These are phyloP conservation scores for Blera fallax DNA, from an alignment of 2,888 invertebrate species.

Conservation along the genomic window DNA sequence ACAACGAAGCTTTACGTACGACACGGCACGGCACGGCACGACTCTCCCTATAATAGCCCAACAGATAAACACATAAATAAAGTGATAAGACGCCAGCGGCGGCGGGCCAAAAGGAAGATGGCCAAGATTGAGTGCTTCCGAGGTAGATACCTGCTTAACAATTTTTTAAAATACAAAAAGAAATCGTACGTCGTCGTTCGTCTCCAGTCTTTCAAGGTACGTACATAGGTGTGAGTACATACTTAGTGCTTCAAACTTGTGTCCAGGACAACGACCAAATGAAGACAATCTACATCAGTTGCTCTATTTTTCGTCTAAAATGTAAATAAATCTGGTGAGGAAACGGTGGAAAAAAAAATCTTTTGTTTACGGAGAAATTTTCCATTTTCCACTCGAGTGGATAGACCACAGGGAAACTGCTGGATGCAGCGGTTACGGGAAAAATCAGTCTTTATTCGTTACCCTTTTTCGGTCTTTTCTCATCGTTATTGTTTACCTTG, in stretches of 20 bases:
- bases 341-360: neutral
- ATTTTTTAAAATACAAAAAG: too few relatives aligned
- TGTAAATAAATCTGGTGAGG: neutral
- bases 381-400: neutral
- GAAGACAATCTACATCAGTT: neutral
- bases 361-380: neutral
- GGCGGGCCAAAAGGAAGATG: neutral
- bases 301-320: neutral
- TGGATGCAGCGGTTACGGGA: neutral
- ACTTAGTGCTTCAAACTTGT: neutral
- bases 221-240: too few relatives aligned
- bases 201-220: too few relatives aligned
- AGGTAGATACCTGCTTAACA: neutral
- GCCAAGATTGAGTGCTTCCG: neutral
- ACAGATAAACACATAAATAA: neutral
- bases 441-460: neutral
- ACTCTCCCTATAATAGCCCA: neutral
- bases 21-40: neutral
- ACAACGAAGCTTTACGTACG: conserved; percentile 11
- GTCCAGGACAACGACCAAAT: neutral
- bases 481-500: neutral
- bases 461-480: neutral
- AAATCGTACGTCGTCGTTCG: neutral
- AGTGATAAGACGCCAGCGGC: neutral
- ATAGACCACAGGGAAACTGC: neutral